Evolutionary conservation across 2,113 vertebrate species (phyloP).

Genomic region (Prolemur simus): DNA sequence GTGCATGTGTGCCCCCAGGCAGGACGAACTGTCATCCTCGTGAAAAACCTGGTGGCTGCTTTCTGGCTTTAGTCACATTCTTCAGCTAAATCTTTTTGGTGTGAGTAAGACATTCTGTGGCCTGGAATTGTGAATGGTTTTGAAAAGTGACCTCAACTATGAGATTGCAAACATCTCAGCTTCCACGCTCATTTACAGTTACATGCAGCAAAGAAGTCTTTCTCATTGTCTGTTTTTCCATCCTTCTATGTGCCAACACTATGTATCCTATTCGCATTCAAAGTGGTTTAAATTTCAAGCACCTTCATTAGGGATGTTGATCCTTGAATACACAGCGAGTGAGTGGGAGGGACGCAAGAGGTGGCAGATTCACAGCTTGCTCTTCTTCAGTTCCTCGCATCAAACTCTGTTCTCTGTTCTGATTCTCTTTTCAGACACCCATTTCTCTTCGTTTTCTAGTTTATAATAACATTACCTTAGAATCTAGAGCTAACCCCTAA

Average conservation of each 20-base stretch:
- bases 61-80: conserved; percentile 53
- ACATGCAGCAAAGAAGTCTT: neutral
- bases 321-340: conserved; percentile 19
- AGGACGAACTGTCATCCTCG: neutral
- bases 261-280: neutral
- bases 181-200: neutral
- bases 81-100: neutral
- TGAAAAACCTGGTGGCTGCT: conserved; percentile 36
- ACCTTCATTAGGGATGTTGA: neutral
- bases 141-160: conserved; percentile 47
- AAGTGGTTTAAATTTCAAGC: neutral
- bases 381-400: neutral
- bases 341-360: neutral
- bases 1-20: neutral
- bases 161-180: conserved; percentile 12
- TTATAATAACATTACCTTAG: neutral
- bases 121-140: conserved; percentile 51
- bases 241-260: neutral
- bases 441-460: conserved; percentile 28
- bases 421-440: neutral
- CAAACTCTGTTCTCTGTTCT: neutral
- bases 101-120: conserved; percentile 17
- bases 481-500: neutral
- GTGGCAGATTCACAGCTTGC: neutral
- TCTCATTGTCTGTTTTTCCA: neutral